Evolutionary conservation across 2,113 vertebrate genomes (phyloP).

Genomic region (Zosterops hypoxanthus): DNA sequence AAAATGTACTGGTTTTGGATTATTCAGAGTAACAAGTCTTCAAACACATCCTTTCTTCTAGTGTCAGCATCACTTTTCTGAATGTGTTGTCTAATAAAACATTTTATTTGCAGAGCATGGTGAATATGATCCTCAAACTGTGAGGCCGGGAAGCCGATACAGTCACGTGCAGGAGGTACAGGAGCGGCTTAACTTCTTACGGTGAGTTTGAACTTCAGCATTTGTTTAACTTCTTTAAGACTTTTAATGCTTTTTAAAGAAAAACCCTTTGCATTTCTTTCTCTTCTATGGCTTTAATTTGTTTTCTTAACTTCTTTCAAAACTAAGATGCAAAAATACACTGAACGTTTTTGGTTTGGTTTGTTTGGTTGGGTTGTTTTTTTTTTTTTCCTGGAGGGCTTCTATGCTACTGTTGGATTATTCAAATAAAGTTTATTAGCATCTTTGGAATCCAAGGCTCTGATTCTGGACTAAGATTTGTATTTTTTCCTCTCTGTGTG

Average conservation of each 20-base stretch:
- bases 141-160: slow-evolving; percentile 95
- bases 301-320: neutral
- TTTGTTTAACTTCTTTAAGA: neutral
- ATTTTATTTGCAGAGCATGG: slow-evolving; percentile 84
- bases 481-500: neutral
- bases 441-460: neutral
- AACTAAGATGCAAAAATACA: neutral
- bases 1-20: neutral
- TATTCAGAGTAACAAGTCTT: neutral
- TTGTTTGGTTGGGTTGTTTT: neutral
- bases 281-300: neutral
- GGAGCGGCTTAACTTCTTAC: slow-evolving; percentile 95
- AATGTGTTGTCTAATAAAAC: neutral
- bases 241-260: neutral
- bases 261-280: neutral
- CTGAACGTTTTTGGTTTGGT: rapidly evolving
- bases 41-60: neutral
- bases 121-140: slow-evolving; percentile 98
- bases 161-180: slow-evolving; percentile 99
- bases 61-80: neutral
- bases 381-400: neutral
- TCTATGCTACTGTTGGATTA: neutral
- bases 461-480: neutral
- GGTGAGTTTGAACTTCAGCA: slow-evolving; percentile 74
- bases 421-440: neutral